Evolutionary conservation across 1,140 invertebrate species (phyloP).

Genomic region (Orchestia grillus): DNA sequence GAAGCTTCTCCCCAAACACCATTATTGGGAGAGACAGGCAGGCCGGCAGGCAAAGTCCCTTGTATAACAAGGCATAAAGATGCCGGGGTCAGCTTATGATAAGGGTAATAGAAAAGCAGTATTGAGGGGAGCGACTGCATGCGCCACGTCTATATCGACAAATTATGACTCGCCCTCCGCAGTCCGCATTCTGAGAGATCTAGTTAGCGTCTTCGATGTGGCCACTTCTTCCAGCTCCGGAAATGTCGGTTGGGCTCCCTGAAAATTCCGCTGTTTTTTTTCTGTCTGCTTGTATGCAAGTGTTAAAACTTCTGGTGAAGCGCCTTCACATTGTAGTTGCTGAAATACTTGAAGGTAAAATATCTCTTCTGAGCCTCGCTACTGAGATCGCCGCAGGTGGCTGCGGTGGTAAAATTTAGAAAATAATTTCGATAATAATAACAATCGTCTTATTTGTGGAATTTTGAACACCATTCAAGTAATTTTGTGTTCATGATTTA

Average conservation of each 20-base stretch:
- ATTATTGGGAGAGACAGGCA: background rate
- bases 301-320: too few relatives aligned
- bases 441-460: too few relatives aligned
- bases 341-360: too few relatives aligned
- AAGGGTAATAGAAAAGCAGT: conserved; percentile 39
- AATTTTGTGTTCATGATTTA: too few relatives aligned
- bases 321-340: too few relatives aligned
- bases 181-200: background rate
- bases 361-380: too few relatives aligned
- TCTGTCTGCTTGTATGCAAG: background rate
- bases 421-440: too few relatives aligned
- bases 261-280: background rate
- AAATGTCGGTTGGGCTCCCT: background rate
- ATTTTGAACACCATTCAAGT: too few relatives aligned
- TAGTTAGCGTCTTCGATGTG: background rate
- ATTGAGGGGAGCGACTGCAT: conserved; percentile 25
- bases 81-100: conserved; percentile 32
- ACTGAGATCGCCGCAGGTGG: too few relatives aligned
- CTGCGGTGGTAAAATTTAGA: too few relatives aligned
- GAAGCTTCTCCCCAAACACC: background rate
- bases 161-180: background rate
- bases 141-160: conserved; percentile 6
- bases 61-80: conserved; percentile 41
- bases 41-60: background rate
- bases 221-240: background rate